Evolutionary conservation across 1,140 invertebrate species (phyloP), one percentile per base, ranked within the genome.

Genomic region (Magallana ariakensis): DNA sequence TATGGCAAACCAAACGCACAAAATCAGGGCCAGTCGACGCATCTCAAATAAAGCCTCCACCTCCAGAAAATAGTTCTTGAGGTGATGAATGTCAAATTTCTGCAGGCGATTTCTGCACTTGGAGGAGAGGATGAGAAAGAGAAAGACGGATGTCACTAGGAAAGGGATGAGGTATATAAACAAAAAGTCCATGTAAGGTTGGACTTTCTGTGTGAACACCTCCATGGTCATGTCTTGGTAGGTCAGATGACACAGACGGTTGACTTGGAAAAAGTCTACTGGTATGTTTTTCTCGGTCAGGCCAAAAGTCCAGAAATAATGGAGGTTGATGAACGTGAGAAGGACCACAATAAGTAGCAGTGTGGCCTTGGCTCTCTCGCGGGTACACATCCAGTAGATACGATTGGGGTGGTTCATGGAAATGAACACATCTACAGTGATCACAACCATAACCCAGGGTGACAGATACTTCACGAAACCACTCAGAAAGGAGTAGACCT

Each of bases 221-320:
- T 92, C 87, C 10, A 92, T 75, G n/a, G 84, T 54, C 13, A 16
- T 46, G n/a, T 87, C 86, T n/a, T 54, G 70, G 53, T 85, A 80
- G 66, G 88, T 85, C 46, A 85, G 66, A 80, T 87, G 87, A 58
- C 91, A 91, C n/a, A 60, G 53, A 10, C 62, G 54, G 56, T 56
- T 56, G 9, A 33, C 13, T 16, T 88, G 22, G 15, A 81, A 80
- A 11, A 91, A 85, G 0, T 89, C n/a, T 15, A n/a, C n/a, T n/a
- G n/a, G n/a, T n/a, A 75, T 89, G 56, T 85, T 87, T 22, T 86
- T 89, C n/a, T 89, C 89, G 0, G 89, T 87, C 16, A 94, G 84
- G 0, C 91, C 92, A 58, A 90, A 91, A 0, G 94, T 94, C 93
- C 94, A 94, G 91, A 95, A 94, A 90, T 91, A 93, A 85, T 94